phyloP scores from a whole-genome alignment of 1,140 invertebrate genomes.

The Monomorium pharaonis region DNA sequence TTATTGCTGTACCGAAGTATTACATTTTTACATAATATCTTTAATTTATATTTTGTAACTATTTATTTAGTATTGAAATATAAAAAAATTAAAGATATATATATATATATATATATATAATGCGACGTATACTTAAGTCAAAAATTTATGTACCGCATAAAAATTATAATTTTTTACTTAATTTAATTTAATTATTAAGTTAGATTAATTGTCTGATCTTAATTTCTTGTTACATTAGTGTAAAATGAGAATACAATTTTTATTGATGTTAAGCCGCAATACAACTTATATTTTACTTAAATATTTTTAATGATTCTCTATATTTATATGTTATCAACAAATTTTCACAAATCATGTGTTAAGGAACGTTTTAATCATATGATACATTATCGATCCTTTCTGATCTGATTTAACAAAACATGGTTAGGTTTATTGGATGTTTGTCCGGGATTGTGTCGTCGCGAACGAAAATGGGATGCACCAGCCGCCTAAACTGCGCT shows the following conservation, averaged over 20 bases:
- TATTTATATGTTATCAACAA: not conserved
- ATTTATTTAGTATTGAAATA: too few relatives aligned
- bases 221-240: not conserved
- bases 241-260: not conserved
- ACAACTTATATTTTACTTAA: not conserved
- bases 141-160: not conserved
- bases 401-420: slow-evolving; percentile 7
- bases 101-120: too few relatives aligned
- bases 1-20: too few relatives aligned
- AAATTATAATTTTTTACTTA: not conserved
- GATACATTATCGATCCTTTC: slow-evolving; percentile 9
- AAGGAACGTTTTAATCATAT: not conserved
- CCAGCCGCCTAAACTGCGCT: slow-evolving; percentile 62
- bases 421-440: slow-evolving; percentile 42
- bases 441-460: slow-evolving; percentile 21
- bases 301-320: not conserved
- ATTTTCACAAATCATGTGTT: not conserved
- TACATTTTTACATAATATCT: too few relatives aligned
- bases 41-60: too few relatives aligned
- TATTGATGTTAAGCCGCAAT: not conserved
- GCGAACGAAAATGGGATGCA: slow-evolving; percentile 62
- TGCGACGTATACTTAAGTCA: too few relatives aligned
- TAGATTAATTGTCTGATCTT: not conserved
- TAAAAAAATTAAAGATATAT: too few relatives aligned
- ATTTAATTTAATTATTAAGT: not conserved